Base-by-base conservation (phyloP, 2,888 invertebrate species). In the Cacoxenus indagator region DNA sequence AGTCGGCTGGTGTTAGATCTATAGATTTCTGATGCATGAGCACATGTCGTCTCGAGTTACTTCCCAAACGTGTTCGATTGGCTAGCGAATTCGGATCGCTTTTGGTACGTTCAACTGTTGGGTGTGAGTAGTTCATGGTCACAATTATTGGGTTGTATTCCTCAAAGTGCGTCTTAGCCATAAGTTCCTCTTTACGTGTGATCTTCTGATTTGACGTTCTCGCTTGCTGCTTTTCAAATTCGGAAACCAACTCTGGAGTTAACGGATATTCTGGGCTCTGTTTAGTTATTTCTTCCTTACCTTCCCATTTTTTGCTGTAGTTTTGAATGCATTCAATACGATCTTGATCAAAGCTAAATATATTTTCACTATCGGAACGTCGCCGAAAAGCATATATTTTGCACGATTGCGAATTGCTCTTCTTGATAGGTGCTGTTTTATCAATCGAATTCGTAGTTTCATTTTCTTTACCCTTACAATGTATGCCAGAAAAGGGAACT, bases 21-120 rank as follows among this genome's bases (percentile, higher is more conserved):
- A 95, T 95, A 0, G 95, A 95, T 84, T 95, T 95, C 81, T 95
- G 95, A 87, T 95, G 95, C 92, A 93, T 95, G 26, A 95, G 86
- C 29, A 94, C 91, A 87, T 94, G 92, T 19, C 95, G 90, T n/a
- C 94, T 91, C 2, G 92, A 92, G 82, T 91, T 93, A 4, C 93
- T 93, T 69, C 92, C 93, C 66, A 94, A 89, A 17, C 94, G 90
- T 71, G 93, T 92, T 68, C 94, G 90, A 77, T 92, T 92, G 0
- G 94, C 93, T 65, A 93, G 89, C 37, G 93, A 93, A 85, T 95
- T 95, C 0, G 95, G 95, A 89, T 96, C 95, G 80, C 95, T 95
- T 86, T 95, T 95, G 4, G 95, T 95, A 72, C 95, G 91, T 85
- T 95, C 95, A 0, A 95, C 94, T 0, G 93, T 93, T 26, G 92